Percentiles rank a stretch among this genome's conserved stretches.
These are phyloP conservation scores for Heliopora coerulea DNA, from an alignment of 92 coral and sea anemone genomes.

Conservation along the genomic window DNA sequence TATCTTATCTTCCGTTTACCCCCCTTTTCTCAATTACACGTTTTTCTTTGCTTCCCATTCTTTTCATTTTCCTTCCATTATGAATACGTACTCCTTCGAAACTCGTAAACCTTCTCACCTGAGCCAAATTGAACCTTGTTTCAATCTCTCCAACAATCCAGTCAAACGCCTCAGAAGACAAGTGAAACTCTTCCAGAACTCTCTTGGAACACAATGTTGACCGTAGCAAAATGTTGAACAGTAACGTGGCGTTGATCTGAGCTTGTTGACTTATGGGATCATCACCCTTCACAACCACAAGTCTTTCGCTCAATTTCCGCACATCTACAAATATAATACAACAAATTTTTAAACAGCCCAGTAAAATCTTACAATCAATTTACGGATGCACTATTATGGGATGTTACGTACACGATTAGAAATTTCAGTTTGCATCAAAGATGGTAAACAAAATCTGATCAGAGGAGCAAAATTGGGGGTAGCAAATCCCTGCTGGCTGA, in stretches of 20 bases:
- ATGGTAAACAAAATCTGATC: too few relatives aligned
- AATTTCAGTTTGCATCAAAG: too few relatives aligned
- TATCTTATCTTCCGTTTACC: too few relatives aligned
- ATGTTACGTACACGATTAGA: too few relatives aligned
- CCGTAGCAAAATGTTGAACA: constrained; percentile 86
- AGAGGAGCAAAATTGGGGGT: too few relatives aligned
- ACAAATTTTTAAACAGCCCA: too few relatives aligned
- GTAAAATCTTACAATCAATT: too few relatives aligned
- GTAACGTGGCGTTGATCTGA: constrained; percentile 92
- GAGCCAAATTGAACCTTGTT: constrained; percentile 88
- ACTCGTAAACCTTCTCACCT: too few relatives aligned
- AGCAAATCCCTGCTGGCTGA: too few relatives aligned
- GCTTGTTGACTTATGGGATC: constrained; percentile 99
- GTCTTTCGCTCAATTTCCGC: constrained; percentile 87
- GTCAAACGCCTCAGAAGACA: constrained; percentile 96
- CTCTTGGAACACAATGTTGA: constrained; percentile 93
- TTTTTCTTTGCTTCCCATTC: too few relatives aligned
- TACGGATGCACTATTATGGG: too few relatives aligned
- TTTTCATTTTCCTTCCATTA: background rate
- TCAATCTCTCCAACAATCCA: constrained; percentile 98
- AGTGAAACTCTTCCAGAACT: constrained; percentile 89
- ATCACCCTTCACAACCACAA: constrained; percentile 87
- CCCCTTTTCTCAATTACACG: too few relatives aligned
- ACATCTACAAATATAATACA: constrained; percentile 46
- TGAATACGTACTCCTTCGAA: background rate